These are phyloP conservation scores for Peromyscus eremicus DNA, from an alignment of 2,797 vertebrate genomes.

Conservation along the genomic window DNA sequence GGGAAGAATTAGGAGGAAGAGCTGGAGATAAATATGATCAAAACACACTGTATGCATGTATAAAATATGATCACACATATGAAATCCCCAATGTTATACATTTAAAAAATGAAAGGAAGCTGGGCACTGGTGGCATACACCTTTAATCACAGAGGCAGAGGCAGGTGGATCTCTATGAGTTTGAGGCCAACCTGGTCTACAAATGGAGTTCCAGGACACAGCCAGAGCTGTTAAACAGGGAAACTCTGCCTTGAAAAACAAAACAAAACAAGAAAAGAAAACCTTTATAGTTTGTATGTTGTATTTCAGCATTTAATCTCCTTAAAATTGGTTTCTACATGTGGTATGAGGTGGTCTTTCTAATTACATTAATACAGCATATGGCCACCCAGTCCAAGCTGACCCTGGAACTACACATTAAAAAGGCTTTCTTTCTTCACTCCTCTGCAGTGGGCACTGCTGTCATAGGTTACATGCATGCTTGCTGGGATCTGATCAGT, in stretches of 20 bases:
- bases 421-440: background rate
- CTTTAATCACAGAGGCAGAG: background rate
- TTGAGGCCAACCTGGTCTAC: background rate
- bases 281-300: background rate
- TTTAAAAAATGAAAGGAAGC: background rate
- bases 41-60: background rate
- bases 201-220: background rate
- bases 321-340: background rate
- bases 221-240: background rate
- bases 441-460: too few relatives aligned
- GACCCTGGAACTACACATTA: too few relatives aligned
- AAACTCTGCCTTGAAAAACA: background rate
- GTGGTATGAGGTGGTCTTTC: background rate
- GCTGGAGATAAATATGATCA: background rate
- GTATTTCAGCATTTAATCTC: background rate
- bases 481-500: background rate
- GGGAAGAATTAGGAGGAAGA: background rate
- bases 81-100: background rate
- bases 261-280: background rate
- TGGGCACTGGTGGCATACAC: background rate
- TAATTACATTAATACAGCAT: background rate
- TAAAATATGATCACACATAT: background rate
- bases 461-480: background rate
- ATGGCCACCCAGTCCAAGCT: background rate
- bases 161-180: background rate